A percentile compares a stretch with the other conserved stretches of the same genome.
Evolutionary conservation across 2,797 vertebrate species (phyloP).

Genomic region (Selene dorsalis): DNA sequence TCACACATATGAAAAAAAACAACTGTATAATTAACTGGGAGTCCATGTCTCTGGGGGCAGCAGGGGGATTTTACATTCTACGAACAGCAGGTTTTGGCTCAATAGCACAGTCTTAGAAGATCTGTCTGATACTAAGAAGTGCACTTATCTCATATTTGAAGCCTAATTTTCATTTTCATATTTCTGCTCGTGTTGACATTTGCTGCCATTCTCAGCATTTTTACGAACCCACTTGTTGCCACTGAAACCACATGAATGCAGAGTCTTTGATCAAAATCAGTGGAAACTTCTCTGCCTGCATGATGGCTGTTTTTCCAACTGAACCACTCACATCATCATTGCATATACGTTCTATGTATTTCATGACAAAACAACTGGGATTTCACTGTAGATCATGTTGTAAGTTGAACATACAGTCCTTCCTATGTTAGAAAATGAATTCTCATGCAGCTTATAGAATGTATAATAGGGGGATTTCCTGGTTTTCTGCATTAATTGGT

Average conservation of each 20-base stretch:
- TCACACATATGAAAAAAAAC: not conserved
- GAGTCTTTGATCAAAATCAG: constrained; percentile 1
- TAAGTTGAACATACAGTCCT: too few species aligned
- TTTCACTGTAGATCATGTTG: not conserved
- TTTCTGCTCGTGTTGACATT: constrained; percentile 10
- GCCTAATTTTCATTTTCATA: constrained; percentile 8
- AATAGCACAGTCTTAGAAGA: not conserved
- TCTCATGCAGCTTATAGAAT: not conserved
- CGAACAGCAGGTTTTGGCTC: not conserved
- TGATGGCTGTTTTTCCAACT: constrained; percentile 7
- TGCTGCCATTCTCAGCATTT: constrained; percentile 8
- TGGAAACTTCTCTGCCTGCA: constrained; percentile 8
- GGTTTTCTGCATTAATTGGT: too few species aligned
- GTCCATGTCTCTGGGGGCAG: not conserved
- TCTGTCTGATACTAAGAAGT: not conserved
- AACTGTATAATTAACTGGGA: not conserved
- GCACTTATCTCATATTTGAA: not conserved
- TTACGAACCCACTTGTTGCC: constrained; percentile 23
- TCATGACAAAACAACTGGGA: not conserved
- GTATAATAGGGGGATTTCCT: not conserved
- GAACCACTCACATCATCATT: not conserved
- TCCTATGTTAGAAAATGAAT: not conserved
- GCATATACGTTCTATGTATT: too few species aligned
- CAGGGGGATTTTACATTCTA: constrained; percentile 3
- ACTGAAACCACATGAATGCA: constrained; percentile 24